These are phyloP conservation scores for Melanostoma mellinum DNA, from an alignment of 2,888 invertebrate genomes.

Conservation along the genomic window DNA sequence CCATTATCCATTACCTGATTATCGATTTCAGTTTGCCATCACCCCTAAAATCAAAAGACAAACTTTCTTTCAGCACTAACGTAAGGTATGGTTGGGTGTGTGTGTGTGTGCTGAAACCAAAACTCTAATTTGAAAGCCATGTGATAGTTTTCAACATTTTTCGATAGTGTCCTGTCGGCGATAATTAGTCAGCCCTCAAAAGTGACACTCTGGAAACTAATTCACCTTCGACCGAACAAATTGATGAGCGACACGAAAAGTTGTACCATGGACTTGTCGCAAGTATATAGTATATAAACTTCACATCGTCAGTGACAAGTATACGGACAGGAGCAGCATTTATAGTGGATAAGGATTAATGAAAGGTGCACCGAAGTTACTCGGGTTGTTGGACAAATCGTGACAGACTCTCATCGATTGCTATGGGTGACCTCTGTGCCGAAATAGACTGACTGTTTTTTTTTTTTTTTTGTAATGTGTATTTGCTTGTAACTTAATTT, in stretches of 20 bases:
- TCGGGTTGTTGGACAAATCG: slow-evolving; percentile 51
- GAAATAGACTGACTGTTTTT: slow-evolving; percentile 38
- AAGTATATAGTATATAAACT: neutral
- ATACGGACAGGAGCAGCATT: slow-evolving; percentile 38
- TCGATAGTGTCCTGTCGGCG: slow-evolving; percentile 53
- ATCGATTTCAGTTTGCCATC: slow-evolving; percentile 30
- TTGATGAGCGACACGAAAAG: slow-evolving; percentile 68
- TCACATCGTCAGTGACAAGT: slow-evolving; percentile 34
- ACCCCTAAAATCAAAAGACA: slow-evolving; percentile 19
- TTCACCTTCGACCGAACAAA: slow-evolving; percentile 60
- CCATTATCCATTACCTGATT: slow-evolving; percentile 35
- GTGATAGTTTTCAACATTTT: slow-evolving; percentile 46
- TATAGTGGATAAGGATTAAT: slow-evolving; percentile 57
- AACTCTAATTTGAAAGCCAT: slow-evolving; percentile 52
- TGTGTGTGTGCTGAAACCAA: slow-evolving; percentile 25
- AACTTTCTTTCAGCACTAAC: neutral
- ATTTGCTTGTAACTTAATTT: slow-evolving; percentile 28
- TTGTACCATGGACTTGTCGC: slow-evolving; percentile 11
- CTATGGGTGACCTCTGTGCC: slow-evolving; percentile 26
- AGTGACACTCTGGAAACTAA: slow-evolving; percentile 52
- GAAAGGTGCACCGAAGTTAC: slow-evolving; percentile 58
- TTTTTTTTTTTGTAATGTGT: neutral
- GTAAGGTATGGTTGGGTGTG: neutral
- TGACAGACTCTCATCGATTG: slow-evolving; percentile 60
- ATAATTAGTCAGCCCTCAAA: slow-evolving; percentile 62